Base-by-base conservation (phyloP, 1,140 invertebrate genomes). In the Schlechtendalia chinensis region DNA sequence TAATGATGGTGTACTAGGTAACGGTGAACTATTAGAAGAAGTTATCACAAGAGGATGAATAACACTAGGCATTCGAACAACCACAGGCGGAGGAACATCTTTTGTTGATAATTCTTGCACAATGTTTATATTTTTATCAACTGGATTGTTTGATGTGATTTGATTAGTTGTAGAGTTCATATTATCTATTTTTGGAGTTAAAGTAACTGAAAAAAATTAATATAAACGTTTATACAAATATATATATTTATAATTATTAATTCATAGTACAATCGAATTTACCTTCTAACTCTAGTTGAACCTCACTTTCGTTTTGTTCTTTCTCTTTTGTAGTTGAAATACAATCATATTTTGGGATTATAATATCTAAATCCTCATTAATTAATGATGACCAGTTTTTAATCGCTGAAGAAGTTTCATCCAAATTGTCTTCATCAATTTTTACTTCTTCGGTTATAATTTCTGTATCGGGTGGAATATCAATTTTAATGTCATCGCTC, bases 181-280 rank as follows among this genome's bases (percentile, higher is more conserved):
- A 79, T 79, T 24, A 5, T 79, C 39, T 17, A 79, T 61, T 79
- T 79, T 50, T 63, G 29, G 75, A 45, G 75, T 79, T 27, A 79
- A 27, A 61, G 75, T 79, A 50, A 79, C 75, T 79, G 50, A 54
- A 72, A 72, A 54, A n/a, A n/a, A n/a, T n/a, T n/a, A n/a, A n/a
- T n/a, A n/a, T n/a, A n/a, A n/a, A n/a, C 8, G 19, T 8, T 27
- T 12, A 53, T n/a, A 53, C 27, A 27, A 53, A 11, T 53, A 19
- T 14, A 22, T 22, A 69, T 4, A 27, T 50, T 10, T 8, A 27
- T 24, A 50, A 69, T 50, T 19, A 17, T 39, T 39, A 4, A 39
- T 39, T 39, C 47, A 17, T 0, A 50, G 0, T 45, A 39, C 1
- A 39, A 67, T 45, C 14, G 5, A 29, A n/a, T n/a, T 29, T 79